phyloP scores from a whole-genome alignment of 2,113 vertebrate species.

The Strix aluco region DNA sequence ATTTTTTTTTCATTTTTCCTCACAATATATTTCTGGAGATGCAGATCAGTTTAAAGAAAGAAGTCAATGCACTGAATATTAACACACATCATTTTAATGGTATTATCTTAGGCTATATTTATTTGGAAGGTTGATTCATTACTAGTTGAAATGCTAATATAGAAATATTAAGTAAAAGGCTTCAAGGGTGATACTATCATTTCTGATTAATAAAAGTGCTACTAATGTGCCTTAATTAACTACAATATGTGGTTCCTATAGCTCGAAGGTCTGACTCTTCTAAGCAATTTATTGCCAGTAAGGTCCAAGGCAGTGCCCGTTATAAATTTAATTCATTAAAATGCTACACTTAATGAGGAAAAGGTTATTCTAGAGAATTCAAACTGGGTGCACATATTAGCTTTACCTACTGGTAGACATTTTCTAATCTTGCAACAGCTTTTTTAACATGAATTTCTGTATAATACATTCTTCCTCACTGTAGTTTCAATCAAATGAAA shows the following conservation, averaged over 20 bases:
- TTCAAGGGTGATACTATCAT: slow-evolving; percentile 23
- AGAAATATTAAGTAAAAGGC: neutral
- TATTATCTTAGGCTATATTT: slow-evolving; percentile 29
- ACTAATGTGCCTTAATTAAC: slow-evolving; percentile 51
- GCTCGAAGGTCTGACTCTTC: slow-evolving; percentile 15
- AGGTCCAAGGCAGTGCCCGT: neutral
- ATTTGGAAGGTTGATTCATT: slow-evolving; percentile 36
- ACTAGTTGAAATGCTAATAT: slow-evolving; percentile 9
- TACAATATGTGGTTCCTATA: neutral
- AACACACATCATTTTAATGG: neutral
- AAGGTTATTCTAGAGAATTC: slow-evolving; percentile 6
- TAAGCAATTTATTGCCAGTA: neutral
- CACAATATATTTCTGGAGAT: neutral
- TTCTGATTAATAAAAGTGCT: slow-evolving; percentile 43
- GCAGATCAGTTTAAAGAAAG: neutral
- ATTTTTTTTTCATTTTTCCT: neutral
- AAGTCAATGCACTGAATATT: neutral
- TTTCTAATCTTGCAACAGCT: neutral
- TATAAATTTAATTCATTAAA: slow-evolving; percentile 45
- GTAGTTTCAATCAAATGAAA: neutral
- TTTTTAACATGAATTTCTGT: neutral
- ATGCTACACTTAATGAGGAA: slow-evolving; percentile 8
- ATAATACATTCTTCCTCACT: neutral
- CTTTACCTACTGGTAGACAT: neutral
- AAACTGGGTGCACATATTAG: neutral